Conservation (phyloP, 1,140 invertebrate genomes). For the Zaprionus vittiger region DNA sequence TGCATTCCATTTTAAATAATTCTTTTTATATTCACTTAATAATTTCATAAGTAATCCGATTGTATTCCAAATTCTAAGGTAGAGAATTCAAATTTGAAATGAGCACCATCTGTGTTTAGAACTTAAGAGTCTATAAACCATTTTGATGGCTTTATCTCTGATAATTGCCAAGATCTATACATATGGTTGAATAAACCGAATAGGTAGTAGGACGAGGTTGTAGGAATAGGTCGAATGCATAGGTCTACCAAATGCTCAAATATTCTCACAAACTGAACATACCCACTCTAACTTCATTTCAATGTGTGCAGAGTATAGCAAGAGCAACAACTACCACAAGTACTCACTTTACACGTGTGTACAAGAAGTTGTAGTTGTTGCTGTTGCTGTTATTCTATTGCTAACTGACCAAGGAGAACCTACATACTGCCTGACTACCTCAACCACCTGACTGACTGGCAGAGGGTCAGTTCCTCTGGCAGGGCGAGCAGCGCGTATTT, state of each 20-base stretch:
- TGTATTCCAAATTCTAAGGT: not conserved
- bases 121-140: not conserved
- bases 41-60: no score
- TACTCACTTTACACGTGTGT: constrained; percentile 28
- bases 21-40: not conserved
- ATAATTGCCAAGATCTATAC: not conserved
- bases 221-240: not conserved
- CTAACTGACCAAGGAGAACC: constrained; percentile 41
- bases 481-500: constrained; percentile 43
- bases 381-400: constrained; percentile 26
- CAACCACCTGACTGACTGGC: constrained; percentile 37
- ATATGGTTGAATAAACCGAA: not conserved
- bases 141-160: not conserved
- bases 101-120: no score
- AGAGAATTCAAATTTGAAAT: not conserved
- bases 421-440: constrained; percentile 2
- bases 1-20: not conserved
- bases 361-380: constrained; percentile 18
- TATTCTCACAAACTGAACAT: not conserved
- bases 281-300: not conserved
- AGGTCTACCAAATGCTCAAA: no score
- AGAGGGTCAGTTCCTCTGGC: constrained; percentile 61
- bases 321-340: constrained; percentile 22
- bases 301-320: not conserved
- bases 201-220: no score